Evolutionary conservation across 2,113 vertebrate genomes (phyloP), one percentile per base, ranked within the genome.

Genomic region (Alces alces): DNA sequence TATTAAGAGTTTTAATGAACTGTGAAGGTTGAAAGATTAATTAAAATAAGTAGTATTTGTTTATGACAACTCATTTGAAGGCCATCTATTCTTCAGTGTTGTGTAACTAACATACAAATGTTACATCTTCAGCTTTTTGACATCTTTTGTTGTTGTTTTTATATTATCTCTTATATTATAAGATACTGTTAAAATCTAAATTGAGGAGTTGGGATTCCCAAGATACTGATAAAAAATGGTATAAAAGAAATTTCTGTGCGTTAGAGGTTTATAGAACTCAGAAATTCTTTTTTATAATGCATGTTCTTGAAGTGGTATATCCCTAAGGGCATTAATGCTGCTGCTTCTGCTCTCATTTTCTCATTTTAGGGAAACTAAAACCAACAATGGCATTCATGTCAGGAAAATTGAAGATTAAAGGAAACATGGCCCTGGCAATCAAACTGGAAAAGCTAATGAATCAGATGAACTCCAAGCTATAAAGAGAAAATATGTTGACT

Each of bases 311-410:
- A 96, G 61, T 13, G 3, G 2, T 30, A 28, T 21, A 17, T 91
- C 73, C 78, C 47, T 79, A 55, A 28, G 52, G 87, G n/a, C 55
- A 93, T 39, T 97, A 95, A 93, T 76, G 36, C n/a, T 95, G 73
- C 64, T 90, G 96, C 10, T 5, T 52, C 58, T n/a, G 86, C 2
- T 89, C 96, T 92, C n/a, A 23, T 91, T 95, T 97, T 98, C 7
- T 98, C 7, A 15, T 98, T 98, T 96, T 89, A 99, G 99, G 99
- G 25, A 98, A 99, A 95, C 95, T 99, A 97, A 99, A 99, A 98
- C 99, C 99, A 82, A 99, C 99, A 6, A 88, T 99, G 99, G 99
- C 99, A 70, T 99, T 99, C 98, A 99, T 99, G 98, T 98, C 98
- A 55, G 99, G 99, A 96, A 99, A 99, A 97, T 96, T 99, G 98